These are phyloP conservation scores for Melanophora roralis DNA, from an alignment of 2,888 invertebrate species.

Conservation along the genomic window DNA sequence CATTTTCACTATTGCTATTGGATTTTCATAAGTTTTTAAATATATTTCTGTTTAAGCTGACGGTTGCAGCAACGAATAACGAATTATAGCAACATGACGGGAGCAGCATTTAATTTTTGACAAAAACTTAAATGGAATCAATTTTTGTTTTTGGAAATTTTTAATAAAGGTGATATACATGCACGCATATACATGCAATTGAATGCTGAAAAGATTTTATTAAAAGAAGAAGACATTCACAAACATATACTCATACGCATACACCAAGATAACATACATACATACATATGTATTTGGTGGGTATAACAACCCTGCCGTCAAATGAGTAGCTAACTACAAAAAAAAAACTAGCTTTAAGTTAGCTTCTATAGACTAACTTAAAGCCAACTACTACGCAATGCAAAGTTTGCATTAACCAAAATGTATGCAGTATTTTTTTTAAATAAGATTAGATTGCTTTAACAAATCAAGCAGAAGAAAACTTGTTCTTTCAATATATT, in stretches of 20 bases:
- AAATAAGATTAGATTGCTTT: too few relatives aligned
- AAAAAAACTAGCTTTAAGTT: too few relatives aligned
- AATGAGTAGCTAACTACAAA: too few relatives aligned
- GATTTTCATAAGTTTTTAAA: slow-evolving; percentile 6
- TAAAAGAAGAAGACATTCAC: slow-evolving; percentile 16
- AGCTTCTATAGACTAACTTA: too few relatives aligned
- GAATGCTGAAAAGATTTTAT: slow-evolving; percentile 3
- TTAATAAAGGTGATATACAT: slow-evolving; percentile 52
- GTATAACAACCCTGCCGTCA: too few relatives aligned
- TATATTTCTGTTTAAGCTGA: slow-evolving; percentile 53
- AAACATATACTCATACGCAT: slow-evolving; percentile 18
- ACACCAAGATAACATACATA: neutral
- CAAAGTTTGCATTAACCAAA: too few relatives aligned
- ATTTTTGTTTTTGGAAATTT: slow-evolving; percentile 76
- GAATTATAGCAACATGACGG: slow-evolving; percentile 52
- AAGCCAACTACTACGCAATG: too few relatives aligned
- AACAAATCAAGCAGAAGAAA: too few relatives aligned
- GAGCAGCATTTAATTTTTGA: slow-evolving; percentile 45
- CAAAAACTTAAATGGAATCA: slow-evolving; percentile 74
- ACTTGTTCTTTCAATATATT: too few relatives aligned
- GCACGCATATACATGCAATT: neutral
- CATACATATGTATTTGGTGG: too few relatives aligned
- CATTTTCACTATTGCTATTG: too few relatives aligned
- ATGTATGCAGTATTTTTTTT: too few relatives aligned
- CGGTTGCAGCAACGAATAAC: slow-evolving; percentile 41